Evolutionary conservation across 2,888 invertebrate genomes (phyloP).

Genomic region (Eugnorisma glareosa): DNA sequence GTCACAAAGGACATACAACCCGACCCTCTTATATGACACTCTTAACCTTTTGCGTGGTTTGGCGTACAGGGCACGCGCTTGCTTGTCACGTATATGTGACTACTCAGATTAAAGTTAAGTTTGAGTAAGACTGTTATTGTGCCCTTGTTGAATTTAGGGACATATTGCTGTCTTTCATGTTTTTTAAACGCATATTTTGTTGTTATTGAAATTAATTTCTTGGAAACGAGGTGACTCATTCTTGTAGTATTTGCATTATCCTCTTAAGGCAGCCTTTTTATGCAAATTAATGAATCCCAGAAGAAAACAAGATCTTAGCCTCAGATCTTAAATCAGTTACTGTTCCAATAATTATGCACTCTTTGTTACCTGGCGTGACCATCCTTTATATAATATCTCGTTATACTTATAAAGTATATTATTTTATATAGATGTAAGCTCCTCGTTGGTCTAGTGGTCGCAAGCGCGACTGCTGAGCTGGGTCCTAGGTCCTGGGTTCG

Average conservation of each 20-base stretch:
- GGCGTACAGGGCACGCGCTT: too few relatives aligned
- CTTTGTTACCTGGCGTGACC: neutral
- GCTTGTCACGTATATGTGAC: too few relatives aligned
- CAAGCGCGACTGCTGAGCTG: too few relatives aligned
- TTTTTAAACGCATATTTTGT: neutral
- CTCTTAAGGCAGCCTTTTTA: constrained; percentile 2
- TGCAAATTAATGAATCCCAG: neutral
- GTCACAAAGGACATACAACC: neutral
- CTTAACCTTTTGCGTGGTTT: too few relatives aligned
- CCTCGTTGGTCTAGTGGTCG: too few relatives aligned
- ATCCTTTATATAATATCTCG: neutral
- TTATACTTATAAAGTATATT: neutral
- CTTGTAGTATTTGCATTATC: neutral
- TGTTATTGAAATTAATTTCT: neutral
- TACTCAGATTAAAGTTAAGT: too few relatives aligned
- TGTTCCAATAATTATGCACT: neutral
- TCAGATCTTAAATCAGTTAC: neutral
- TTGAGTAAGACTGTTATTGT: constrained; percentile 4
- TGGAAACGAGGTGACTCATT: constrained; percentile 2
- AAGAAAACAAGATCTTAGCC: constrained; percentile 2
- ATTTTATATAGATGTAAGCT: neutral
- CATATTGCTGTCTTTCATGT: neutral
- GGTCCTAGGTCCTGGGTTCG: too few relatives aligned
- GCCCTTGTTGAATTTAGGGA: constrained; percentile 7
- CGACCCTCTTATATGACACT: neutral